phyloP scores from a whole-genome alignment of 1,140 invertebrate species.

The Bombus impatiens region DNA sequence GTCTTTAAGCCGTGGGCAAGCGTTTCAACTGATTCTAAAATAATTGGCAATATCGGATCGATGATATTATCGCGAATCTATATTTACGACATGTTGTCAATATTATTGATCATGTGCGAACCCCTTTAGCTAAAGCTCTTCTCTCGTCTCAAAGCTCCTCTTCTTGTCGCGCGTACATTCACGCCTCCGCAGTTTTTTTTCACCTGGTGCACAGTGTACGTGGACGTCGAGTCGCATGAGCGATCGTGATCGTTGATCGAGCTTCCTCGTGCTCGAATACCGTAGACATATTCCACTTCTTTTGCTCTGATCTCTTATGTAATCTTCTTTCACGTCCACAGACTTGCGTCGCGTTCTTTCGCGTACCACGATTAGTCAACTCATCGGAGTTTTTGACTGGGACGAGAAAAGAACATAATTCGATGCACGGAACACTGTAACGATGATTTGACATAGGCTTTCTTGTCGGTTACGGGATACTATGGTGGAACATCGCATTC shows the following conservation, averaged over 20 bases:
- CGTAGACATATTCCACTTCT: neutral
- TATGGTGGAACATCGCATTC: neutral
- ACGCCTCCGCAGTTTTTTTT: conserved; percentile 21
- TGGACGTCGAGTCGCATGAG: conserved; percentile 22
- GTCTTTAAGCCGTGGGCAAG: too few relatives aligned
- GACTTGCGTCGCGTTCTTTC: neutral
- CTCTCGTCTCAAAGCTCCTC: neutral
- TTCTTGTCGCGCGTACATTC: conserved; percentile 28
- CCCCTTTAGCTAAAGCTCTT: neutral
- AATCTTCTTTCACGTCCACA: neutral
- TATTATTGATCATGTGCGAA: too few relatives aligned
- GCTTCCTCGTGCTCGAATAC: conserved; percentile 5
- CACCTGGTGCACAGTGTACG: neutral
- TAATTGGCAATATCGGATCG: too few relatives aligned
- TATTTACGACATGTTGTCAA: too few relatives aligned
- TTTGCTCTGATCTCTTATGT: neutral
- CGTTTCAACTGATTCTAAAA: too few relatives aligned
- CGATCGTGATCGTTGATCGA: conserved; percentile 39
- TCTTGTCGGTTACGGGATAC: neutral
- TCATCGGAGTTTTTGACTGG: neutral
- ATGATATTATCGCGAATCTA: too few relatives aligned
- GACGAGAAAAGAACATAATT: neutral
- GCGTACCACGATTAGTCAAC: neutral
- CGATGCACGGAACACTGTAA: neutral
- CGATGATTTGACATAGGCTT: neutral